These are phyloP conservation scores for Acronicta psi DNA, from an alignment of 2,888 invertebrate genomes.

Conservation along the genomic window DNA sequence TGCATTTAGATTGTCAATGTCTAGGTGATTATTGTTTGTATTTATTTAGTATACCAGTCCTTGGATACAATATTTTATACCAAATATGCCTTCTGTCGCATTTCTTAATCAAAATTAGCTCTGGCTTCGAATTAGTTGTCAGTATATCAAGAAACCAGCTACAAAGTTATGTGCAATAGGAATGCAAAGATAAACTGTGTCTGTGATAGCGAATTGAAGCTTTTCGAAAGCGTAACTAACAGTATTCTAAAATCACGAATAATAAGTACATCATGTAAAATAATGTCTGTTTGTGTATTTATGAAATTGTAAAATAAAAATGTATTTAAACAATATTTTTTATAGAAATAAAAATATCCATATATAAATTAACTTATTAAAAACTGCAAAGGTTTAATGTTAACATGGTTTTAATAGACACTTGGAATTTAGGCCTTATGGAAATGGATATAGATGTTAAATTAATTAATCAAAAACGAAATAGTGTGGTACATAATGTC, in stretches of 20 bases:
- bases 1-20: constrained; percentile 24
- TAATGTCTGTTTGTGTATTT: constrained; percentile 57
- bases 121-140: constrained; percentile 33
- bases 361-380: constrained; percentile 30
- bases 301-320: constrained; percentile 67
- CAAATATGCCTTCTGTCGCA: too few relatives aligned
- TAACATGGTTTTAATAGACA: too few relatives aligned
- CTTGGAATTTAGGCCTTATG: constrained; percentile 61
- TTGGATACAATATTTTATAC: constrained; percentile 12
- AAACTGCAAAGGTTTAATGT: constrained; percentile 48
- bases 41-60: constrained; percentile 12
- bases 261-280: constrained; percentile 63
- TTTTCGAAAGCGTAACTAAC: constrained; percentile 76
- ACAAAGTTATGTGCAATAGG: constrained; percentile 43
- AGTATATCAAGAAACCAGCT: constrained; percentile 28
- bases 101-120: constrained; percentile 32
- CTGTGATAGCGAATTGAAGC: constrained; percentile 86
- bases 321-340: constrained; percentile 64
- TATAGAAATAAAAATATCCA: constrained; percentile 55
- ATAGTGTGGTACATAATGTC: constrained; percentile 65
- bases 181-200: constrained; percentile 61
- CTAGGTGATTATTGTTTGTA: constrained; percentile 30
- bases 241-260: constrained; percentile 80
- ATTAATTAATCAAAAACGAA: constrained; percentile 62
- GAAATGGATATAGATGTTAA: constrained; percentile 54